Percentiles rank a stretch among this genome's conserved stretches.
These are phyloP conservation scores for Portevinia maculata DNA, from an alignment of 2,888 invertebrate genomes.

Conservation along the genomic window DNA sequence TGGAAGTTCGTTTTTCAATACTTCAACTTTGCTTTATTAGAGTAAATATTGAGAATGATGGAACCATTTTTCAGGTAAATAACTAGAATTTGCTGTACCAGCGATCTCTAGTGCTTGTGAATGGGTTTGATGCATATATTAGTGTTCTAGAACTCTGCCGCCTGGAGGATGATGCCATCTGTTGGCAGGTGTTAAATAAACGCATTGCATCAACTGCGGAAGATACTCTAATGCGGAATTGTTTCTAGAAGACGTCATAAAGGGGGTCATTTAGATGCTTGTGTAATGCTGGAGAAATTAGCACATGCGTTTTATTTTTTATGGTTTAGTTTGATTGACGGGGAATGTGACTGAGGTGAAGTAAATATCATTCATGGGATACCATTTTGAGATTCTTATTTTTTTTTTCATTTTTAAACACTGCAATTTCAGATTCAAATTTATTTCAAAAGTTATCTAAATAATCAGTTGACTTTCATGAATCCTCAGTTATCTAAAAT, in stretches of 20 bases:
- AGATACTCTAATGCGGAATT: constrained; percentile 57
- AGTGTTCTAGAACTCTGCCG: constrained; percentile 34
- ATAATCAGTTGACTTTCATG: too few relatives aligned
- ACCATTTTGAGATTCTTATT: too few relatives aligned
- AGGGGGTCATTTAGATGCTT: constrained; percentile 45
- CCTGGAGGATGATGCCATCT: constrained; percentile 15
- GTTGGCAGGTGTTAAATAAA: constrained; percentile 3
- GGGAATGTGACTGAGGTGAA: not conserved
- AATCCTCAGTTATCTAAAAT: too few relatives aligned
- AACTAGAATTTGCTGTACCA: constrained; percentile 53
- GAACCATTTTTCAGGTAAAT: constrained; percentile 72
- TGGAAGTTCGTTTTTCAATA: constrained; percentile 30
- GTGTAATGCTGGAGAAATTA: constrained; percentile 69
- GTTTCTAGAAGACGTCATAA: constrained; percentile 60
- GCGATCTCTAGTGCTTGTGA: constrained; percentile 58
- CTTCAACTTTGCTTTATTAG: constrained; percentile 66
- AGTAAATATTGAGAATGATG: constrained; percentile 73
- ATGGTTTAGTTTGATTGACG: not conserved
- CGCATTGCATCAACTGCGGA: constrained; percentile 5
- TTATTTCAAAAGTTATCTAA: too few relatives aligned
- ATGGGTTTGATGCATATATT: constrained; percentile 62
- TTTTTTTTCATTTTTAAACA: too few relatives aligned
- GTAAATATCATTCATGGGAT: too few relatives aligned
- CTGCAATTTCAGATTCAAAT: too few relatives aligned
- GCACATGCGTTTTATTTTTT: constrained; percentile 40